phyloP scores from a whole-genome alignment of 1,140 invertebrate species.

The Drosophila ironensis region DNA sequence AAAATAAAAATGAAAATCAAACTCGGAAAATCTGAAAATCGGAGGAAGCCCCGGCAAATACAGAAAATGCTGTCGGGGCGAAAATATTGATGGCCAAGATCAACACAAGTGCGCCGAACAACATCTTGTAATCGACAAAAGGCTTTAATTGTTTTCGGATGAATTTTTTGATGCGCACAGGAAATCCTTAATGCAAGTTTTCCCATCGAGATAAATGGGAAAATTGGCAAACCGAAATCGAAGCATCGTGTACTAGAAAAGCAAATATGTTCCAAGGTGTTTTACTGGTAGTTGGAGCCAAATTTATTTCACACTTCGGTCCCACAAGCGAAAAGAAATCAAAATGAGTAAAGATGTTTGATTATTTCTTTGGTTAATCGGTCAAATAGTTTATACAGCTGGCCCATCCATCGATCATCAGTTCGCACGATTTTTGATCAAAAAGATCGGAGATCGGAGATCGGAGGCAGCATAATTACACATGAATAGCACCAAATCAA shows the following conservation, averaged over 20 bases:
- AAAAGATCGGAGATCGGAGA: background rate
- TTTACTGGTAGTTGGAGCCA: too few relatives aligned
- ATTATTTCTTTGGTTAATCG: constrained; percentile 39
- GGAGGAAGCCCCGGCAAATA: too few relatives aligned
- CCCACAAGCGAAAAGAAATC: too few relatives aligned
- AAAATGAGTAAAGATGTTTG: constrained; percentile 7
- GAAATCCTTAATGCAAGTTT: constrained; percentile 73
- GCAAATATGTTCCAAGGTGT: background rate
- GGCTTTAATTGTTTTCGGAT: constrained; percentile 69
- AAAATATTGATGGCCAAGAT: constrained; percentile 25
- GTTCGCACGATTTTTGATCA: background rate
- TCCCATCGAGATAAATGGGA: constrained; percentile 6
- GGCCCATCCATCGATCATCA: constrained; percentile 50
- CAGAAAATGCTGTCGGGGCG: too few relatives aligned
- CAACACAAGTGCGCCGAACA: constrained; percentile 9
- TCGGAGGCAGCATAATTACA: background rate
- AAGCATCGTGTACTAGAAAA: too few relatives aligned
- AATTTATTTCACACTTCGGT: background rate
- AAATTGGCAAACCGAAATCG: background rate
- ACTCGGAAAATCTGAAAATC: too few relatives aligned
- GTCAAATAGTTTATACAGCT: constrained; percentile 67
- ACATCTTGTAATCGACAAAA: constrained; percentile 41
- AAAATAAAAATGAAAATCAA: too few relatives aligned
- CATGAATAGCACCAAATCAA: too few relatives aligned
- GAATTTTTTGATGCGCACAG: constrained; percentile 58